A percentile compares a stretch with the other conserved stretches of the same genome.
Conservation (phyloP, 1,140 invertebrate species). For the Scaptomyza pallida region DNA sequence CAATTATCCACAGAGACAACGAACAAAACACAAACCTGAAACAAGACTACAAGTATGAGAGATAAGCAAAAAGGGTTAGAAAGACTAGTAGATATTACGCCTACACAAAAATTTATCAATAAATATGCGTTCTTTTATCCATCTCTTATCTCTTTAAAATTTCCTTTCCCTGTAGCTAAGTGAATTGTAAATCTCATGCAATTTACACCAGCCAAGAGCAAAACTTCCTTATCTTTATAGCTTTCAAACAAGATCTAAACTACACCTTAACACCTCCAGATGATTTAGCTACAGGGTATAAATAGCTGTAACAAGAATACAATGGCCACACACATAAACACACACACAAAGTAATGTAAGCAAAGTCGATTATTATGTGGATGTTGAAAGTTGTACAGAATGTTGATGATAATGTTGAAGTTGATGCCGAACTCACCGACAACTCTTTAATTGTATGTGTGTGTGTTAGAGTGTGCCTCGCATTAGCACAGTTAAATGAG, state of each 20-base stretch:
- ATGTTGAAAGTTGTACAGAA: constrained; percentile 47
- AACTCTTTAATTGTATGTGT: constrained; percentile 19
- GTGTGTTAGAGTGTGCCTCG: constrained; percentile 40
- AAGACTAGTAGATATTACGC: background rate
- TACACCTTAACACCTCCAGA: background rate
- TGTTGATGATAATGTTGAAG: constrained; percentile 49
- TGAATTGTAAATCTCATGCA: no score
- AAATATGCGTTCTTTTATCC: no score
- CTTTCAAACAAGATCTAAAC: background rate
- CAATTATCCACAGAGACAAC: constrained; percentile 66
- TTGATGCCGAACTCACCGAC: constrained; percentile 44
- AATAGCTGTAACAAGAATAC: constrained; percentile 39
- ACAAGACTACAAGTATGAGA: background rate
- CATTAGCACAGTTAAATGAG: constrained; percentile 74
- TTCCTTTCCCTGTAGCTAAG: no score
- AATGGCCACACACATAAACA: constrained; percentile 33
- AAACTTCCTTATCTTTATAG: background rate
- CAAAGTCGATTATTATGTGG: constrained; percentile 37
- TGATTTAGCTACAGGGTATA: constrained; percentile 26
- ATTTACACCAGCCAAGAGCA: no score
- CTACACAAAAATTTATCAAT: no score
- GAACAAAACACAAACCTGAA: constrained; percentile 12
- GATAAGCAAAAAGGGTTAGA: background rate
- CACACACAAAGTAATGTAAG: background rate
- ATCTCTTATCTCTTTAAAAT: no score